Evolutionary conservation across 2,888 invertebrate genomes (phyloP), one percentile per base, ranked within the genome.

Genomic region (Macrosiphum euphorbiae): DNA sequence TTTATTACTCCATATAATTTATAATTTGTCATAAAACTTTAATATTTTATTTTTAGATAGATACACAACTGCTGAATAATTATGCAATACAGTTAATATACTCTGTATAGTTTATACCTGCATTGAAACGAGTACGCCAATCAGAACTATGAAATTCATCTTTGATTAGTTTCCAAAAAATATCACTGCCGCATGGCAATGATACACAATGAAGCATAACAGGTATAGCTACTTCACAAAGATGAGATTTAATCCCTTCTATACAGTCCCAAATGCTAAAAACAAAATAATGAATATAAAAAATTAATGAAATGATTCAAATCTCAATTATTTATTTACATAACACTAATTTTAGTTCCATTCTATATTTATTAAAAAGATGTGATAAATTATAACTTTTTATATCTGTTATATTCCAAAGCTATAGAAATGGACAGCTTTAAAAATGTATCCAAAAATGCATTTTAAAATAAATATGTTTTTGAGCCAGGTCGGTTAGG

Each of bases 101-200:
- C 44, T 52, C 44, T 55, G 16, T 16, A 28, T 87, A 58, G 26
- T 52, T 44, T 50, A 85, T 95, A 97, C 97, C 97, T 95, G 99
- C 99, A 89, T 98, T 97, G 96, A 99, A 99, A 95, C 99, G 96
- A 41, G 97, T 97, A 95, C 98, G 97, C 98, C 99, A 98, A 96
- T 99, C 98, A 20, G 97, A 96, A 95, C 97, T 97, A 95, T 99
- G 98, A 96, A 99, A 99, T 95, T 98, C 98, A 95, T 98, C 98
- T 95, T 99, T 98, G 92, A 99, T 97, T n/a, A 99, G 97, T 95
- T 98, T 97, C 98, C 99, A 99, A 96, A 99, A 98, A 88, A 99
- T 98, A 96, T 99, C 99, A 0, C 98, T 98, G 4, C 99, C 99
- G 94, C 98, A 97, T 0, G 99, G 98, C 94, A 99, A 96, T 0